These are phyloP conservation scores for Epirrita christyi DNA, from an alignment of 2,888 invertebrate species.

Conservation along the genomic window DNA sequence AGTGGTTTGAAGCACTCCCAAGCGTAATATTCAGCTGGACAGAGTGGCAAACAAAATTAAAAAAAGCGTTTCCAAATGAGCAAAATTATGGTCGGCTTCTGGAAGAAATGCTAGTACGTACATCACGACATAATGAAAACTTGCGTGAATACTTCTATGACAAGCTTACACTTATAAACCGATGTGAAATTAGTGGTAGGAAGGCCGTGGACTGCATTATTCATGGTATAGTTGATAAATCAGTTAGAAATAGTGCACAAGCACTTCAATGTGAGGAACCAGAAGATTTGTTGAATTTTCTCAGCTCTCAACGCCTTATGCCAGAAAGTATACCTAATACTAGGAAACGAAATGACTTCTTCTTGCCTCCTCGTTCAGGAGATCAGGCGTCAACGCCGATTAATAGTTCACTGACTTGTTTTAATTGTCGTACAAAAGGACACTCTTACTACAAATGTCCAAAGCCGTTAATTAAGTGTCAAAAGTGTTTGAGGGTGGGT, in stretches of 20 bases:
- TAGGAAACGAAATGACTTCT: too few relatives aligned
- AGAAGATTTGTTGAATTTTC: too few relatives aligned
- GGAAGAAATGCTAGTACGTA: conserved; percentile 39
- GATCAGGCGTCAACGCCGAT: too few relatives aligned
- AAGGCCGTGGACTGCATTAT: conserved; percentile 31
- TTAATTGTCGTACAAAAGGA: too few relatives aligned
- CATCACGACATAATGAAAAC: conserved; percentile 14
- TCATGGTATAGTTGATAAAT: conserved; percentile 29
- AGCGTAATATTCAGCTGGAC: conserved; percentile 38
- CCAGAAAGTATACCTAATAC: too few relatives aligned
- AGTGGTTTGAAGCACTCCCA: conserved; percentile 40
- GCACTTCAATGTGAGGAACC: conserved; percentile 8
- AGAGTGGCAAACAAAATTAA: conserved; percentile 43
- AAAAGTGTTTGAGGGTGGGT: too few relatives aligned
- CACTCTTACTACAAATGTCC: too few relatives aligned
- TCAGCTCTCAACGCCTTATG: too few relatives aligned
- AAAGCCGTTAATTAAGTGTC: too few relatives aligned
- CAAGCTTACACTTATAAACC: not conserved
- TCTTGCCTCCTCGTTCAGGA: too few relatives aligned
- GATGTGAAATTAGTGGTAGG: conserved; percentile 7
- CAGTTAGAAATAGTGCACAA: conserved; percentile 15
- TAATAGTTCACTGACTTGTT: too few relatives aligned
- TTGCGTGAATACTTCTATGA: not conserved
- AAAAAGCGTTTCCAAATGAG: conserved; percentile 39
- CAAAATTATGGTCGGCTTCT: conserved; percentile 41